Conservation (phyloP, 1,140 invertebrate species). For the Lordiphosa collinella region DNA sequence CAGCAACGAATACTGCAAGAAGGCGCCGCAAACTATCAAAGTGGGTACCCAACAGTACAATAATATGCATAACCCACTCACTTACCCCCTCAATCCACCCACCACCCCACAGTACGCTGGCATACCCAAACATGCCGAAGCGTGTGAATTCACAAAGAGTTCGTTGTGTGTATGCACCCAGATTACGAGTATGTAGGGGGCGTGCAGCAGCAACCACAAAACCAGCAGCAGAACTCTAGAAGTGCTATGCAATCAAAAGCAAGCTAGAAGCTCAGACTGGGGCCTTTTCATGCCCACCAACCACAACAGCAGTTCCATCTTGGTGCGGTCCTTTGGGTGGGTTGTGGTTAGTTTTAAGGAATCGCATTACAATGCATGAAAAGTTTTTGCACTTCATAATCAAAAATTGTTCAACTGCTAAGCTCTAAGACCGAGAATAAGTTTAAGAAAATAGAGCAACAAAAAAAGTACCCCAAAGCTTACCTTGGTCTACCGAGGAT, state of each 20-base stretch:
- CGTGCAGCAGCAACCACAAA: slow-evolving; percentile 15
- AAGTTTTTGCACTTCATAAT: no score
- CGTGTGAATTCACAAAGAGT: slow-evolving; percentile 57
- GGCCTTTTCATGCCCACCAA: slow-evolving; percentile 3
- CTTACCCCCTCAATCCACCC: neutral
- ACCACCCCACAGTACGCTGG: neutral
- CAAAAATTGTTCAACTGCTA: no score
- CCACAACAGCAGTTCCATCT: no score
- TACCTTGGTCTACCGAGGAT: no score
- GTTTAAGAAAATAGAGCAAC: no score
- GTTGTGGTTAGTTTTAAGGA: no score
- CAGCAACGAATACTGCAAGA: slow-evolving; percentile 53
- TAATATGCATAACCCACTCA: neutral
- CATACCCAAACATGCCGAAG: slow-evolving; percentile 10
- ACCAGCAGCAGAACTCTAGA: slow-evolving; percentile 11
- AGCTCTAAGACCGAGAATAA: no score
- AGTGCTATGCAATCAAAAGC: slow-evolving; percentile 45
- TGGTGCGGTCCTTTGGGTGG: neutral
- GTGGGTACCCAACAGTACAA: slow-evolving; percentile 37
- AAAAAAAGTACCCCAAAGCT: no score
- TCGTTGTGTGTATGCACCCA: slow-evolving; percentile 36
- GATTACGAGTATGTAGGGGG: slow-evolving; percentile 26
- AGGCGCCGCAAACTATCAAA: slow-evolving; percentile 61
- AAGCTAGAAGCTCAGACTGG: neutral
- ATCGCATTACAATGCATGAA: no score